Conservation (phyloP, 2,888 invertebrate genomes). For the Cephonodes hylas region DNA sequence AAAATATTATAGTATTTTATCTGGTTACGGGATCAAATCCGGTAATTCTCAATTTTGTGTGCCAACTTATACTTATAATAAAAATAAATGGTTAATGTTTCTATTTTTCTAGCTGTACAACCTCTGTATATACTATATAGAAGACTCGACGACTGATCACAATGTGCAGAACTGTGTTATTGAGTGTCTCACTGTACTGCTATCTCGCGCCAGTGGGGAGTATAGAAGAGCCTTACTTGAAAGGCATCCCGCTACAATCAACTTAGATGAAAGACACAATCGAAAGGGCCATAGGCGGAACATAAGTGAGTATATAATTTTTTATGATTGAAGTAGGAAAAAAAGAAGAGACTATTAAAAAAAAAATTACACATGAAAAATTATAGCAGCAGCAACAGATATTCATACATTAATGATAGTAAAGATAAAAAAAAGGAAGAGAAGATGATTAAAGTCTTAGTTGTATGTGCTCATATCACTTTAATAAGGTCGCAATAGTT, state of each 20-base stretch:
- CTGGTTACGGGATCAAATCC: too few relatives aligned
- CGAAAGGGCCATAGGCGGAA: conserved; percentile 71
- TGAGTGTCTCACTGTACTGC: conserved; percentile 86
- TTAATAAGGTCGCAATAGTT: too few relatives aligned
- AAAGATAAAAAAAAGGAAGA: too few relatives aligned
- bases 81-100: too few relatives aligned
- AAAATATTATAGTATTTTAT: too few relatives aligned
- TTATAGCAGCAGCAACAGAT: too few relatives aligned
- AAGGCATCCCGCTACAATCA: conserved; percentile 49
- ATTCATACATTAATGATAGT: too few relatives aligned
- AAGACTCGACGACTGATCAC: conserved; percentile 85
- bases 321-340: neutral
- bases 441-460: too few relatives aligned
- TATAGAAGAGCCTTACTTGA: conserved; percentile 79
- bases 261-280: conserved; percentile 56
- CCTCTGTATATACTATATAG: conserved; percentile 85
- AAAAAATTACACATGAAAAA: too few relatives aligned
- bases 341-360: neutral
- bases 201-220: conserved; percentile 70
- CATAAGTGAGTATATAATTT: conserved; percentile 77
- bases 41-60: too few relatives aligned
- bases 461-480: too few relatives aligned
- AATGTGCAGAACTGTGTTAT: conserved; percentile 93
- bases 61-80: too few relatives aligned
- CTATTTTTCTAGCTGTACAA: conserved; percentile 85